phyloP scores from a whole-genome alignment of 1,140 invertebrate genomes.

The Calephelis nemesis region DNA sequence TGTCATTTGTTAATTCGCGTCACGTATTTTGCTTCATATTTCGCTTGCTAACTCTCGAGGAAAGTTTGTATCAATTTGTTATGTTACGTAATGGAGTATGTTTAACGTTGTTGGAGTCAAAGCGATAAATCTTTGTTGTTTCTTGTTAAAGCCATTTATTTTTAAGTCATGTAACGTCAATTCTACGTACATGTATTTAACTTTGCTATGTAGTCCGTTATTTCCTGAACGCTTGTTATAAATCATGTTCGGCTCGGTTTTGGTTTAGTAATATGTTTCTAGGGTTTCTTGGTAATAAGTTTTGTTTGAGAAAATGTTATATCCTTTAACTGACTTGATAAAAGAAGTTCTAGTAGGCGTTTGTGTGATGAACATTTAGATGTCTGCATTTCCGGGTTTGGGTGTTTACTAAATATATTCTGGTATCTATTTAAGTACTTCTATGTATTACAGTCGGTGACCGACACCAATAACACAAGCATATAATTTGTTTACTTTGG shows the following conservation, averaged over 20 bases:
- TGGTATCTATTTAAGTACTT: too few species aligned
- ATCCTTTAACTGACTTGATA: background rate
- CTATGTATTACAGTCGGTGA: too few species aligned
- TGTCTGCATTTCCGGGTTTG: too few species aligned
- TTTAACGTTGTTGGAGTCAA: constrained; percentile 9
- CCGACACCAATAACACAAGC: too few species aligned
- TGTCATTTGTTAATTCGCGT: constrained; percentile 21
- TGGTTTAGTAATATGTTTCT: background rate
- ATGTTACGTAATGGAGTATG: constrained; percentile 16
- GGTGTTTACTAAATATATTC: too few species aligned
- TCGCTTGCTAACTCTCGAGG: constrained; percentile 10
- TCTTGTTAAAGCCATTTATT: constrained; percentile 16
- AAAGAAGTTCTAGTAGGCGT: too few species aligned
- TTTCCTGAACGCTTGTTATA: constrained; percentile 3
- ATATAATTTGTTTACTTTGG: too few species aligned
- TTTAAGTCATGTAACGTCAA: constrained; percentile 14
- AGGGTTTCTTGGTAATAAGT: constrained; percentile 11
- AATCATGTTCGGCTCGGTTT: background rate
- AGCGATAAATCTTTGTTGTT: constrained; percentile 17
- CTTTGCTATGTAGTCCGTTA: constrained; percentile 1
- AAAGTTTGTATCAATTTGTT: constrained; percentile 19
- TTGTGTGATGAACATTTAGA: too few species aligned
- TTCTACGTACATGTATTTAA: constrained; percentile 15
- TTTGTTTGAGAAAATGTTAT: constrained; percentile 6
- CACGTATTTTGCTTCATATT: constrained; percentile 23